Percentiles rank a stretch among this genome's conserved stretches.
phyloP scores from a whole-genome alignment of 2,113 vertebrate species.

The Heterochromis multidens region DNA sequence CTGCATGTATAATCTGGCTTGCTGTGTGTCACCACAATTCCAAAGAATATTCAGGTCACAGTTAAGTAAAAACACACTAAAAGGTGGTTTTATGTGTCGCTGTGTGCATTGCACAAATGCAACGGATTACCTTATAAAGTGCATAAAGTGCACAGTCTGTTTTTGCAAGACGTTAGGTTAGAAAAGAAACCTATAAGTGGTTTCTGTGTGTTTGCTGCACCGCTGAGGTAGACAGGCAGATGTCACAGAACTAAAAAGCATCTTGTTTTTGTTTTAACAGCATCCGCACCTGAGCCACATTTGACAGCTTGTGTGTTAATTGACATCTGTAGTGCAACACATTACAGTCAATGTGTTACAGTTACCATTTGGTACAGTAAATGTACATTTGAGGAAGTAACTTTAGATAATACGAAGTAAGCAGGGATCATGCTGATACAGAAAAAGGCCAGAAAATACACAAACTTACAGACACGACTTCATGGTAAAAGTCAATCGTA shows the following conservation, averaged over 20 bases:
- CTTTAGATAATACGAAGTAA: background rate
- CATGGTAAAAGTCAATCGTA: slow-evolving; percentile 63
- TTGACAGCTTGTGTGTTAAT: background rate
- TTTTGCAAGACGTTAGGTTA: background rate
- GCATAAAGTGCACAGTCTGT: background rate
- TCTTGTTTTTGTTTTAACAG: background rate
- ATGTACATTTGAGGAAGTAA: background rate
- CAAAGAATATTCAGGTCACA: background rate
- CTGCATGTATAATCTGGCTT: background rate
- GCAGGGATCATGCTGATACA: background rate
- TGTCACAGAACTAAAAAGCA: background rate
- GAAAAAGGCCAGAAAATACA: background rate
- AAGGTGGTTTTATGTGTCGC: background rate
- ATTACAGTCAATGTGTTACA: background rate
- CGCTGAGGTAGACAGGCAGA: background rate
- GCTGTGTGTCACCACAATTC: background rate
- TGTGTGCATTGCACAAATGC: background rate
- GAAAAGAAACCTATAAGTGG: background rate
- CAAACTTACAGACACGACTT: slow-evolving; percentile 49
- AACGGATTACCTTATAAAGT: background rate
- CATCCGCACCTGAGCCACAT: background rate
- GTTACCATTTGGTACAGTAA: background rate
- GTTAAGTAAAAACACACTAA: background rate
- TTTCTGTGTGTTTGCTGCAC: background rate
- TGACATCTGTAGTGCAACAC: fast-evolving